Conservation (phyloP, 2,113 vertebrate species). For the Silurus meridionalis region DNA sequence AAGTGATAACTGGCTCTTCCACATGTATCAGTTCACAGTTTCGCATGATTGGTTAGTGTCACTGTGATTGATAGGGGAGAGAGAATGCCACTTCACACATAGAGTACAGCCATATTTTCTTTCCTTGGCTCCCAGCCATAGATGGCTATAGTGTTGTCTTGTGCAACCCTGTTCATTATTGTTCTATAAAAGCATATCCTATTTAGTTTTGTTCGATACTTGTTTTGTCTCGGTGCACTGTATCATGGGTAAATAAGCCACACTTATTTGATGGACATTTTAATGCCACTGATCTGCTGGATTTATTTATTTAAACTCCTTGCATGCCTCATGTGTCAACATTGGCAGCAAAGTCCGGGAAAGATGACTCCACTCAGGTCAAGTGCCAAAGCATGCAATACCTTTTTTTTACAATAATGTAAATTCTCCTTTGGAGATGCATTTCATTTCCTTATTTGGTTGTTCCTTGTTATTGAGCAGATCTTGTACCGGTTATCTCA, state of each 20-base stretch:
- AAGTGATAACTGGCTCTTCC: not conserved
- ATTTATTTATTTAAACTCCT: slow-evolving; percentile 11
- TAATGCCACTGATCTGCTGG: not conserved
- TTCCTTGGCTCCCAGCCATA: not conserved
- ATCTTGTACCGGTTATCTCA: not conserved
- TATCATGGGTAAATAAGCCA: not conserved
- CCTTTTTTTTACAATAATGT: not conserved
- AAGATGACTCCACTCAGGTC: not conserved
- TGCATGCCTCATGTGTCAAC: not conserved
- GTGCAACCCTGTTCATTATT: not conserved
- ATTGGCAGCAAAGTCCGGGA: not conserved
- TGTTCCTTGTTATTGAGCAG: not conserved
- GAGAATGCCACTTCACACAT: not conserved
- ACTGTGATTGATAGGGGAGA: not conserved
- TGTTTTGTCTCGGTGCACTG: not conserved
- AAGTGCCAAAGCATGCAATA: not conserved
- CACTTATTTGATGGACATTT: not conserved
- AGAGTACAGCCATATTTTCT: not conserved
- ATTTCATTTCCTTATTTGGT: slow-evolving; percentile 11
- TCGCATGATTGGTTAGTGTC: too few species aligned
- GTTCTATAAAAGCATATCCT: not conserved
- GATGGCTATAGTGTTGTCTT: not conserved
- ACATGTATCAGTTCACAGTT: too few species aligned
- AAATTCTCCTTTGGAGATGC: not conserved
- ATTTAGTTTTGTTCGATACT: not conserved